Conservation (phyloP, 2,888 invertebrate genomes). For the Cyclophora punctaria region DNA sequence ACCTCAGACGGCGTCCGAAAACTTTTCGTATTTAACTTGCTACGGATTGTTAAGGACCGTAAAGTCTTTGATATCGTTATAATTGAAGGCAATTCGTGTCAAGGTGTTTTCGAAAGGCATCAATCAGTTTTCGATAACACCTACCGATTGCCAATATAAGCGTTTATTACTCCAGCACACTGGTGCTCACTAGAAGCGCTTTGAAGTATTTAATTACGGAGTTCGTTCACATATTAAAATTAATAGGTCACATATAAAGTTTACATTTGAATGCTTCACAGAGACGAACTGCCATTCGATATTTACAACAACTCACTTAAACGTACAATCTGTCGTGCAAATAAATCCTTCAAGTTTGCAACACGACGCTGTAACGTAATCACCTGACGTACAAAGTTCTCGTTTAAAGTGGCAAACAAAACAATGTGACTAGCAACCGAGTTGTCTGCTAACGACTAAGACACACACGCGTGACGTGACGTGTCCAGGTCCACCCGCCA, state of each 20-base stretch:
- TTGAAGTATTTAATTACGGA: no score
- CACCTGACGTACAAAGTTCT: constrained; percentile 51
- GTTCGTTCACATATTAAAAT: no score
- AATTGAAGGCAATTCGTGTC: constrained; percentile 55
- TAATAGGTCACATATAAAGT: constrained; percentile 11
- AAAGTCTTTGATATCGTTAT: constrained; percentile 55
- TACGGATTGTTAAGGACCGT: constrained; percentile 35
- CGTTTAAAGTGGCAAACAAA: constrained; percentile 57
- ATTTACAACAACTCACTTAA: constrained; percentile 40
- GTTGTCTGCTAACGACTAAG: constrained; percentile 66
- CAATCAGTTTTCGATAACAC: constrained; percentile 53
- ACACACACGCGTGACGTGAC: constrained; percentile 58
- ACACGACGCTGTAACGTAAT: constrained; percentile 39
- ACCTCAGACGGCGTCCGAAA: constrained; percentile 36
- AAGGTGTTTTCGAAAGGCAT: constrained; percentile 53
- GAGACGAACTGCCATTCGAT: constrained; percentile 36
- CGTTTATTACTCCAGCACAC: constrained; percentile 29
- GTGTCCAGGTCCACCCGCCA: constrained; percentile 54
- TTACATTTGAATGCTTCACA: constrained; percentile 32
- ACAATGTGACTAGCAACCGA: constrained; percentile 54
- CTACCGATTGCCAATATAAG: constrained; percentile 29
- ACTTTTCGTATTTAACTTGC: constrained; percentile 46
- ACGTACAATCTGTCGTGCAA: constrained; percentile 41
- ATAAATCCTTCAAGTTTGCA: constrained; percentile 39
- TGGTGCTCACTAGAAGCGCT: constrained; percentile 8